A percentile compares a stretch with the other conserved stretches of the same genome.
Evolutionary conservation across 1,140 invertebrate genomes (phyloP).

Genomic region (Chrysomallon squamiferum): DNA sequence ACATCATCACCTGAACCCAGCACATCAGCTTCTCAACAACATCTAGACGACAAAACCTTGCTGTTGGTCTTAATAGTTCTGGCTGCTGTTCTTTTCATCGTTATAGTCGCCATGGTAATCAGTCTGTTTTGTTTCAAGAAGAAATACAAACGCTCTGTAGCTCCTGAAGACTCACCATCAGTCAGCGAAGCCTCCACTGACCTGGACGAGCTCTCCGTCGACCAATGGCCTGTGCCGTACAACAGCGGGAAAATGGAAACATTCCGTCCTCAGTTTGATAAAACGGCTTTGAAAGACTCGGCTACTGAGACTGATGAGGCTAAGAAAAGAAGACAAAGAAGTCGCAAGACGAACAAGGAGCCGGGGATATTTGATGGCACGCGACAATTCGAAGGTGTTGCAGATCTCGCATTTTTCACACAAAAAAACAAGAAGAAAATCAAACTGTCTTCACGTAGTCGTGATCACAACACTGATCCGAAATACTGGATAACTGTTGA

Average conservation of each 20-base stretch:
- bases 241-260: neutral
- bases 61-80: neutral
- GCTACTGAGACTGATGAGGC: neutral
- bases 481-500: slow-evolving; percentile 5
- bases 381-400: neutral
- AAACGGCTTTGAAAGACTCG: neutral
- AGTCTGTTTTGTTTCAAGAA: neutral
- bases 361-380: neutral
- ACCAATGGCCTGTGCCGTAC: neutral
- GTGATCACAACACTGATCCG: neutral
- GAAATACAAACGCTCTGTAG: neutral
- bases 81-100: neutral
- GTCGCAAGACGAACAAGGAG: neutral
- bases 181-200: neutral
- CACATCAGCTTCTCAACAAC: neutral
- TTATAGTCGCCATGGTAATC: neutral
- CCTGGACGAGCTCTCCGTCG: neutral
- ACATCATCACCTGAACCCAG: neutral
- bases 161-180: neutral
- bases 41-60: neutral
- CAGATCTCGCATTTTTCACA: neutral
- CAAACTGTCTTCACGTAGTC: neutral
- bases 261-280: neutral
- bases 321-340: neutral
- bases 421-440: neutral